Base-by-base conservation (phyloP, 2,888 invertebrate genomes). In the Quadroppia sp. region DNA sequence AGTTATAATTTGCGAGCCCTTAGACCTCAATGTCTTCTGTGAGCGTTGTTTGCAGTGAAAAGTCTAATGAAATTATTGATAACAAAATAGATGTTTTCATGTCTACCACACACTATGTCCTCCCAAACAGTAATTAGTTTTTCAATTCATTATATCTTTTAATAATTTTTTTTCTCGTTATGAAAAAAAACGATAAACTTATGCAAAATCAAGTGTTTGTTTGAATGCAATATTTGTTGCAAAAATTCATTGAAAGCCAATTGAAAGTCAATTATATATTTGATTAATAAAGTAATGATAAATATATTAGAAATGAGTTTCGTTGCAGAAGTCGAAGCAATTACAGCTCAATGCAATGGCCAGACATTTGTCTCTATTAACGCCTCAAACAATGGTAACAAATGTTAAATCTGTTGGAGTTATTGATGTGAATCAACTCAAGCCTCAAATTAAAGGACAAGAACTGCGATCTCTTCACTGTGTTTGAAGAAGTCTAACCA, bases 301-400 rank as follows among this genome's bases (percentile, higher is more conserved):
- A n/a, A n/a, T n/a, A n/a, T n/a, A n/a, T n/a, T n/a, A n/a, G n/a
- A n/a, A n/a, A n/a, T n/a, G n/a, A n/a, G 45, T 11, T 42, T 42
- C 9, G n/a, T 11, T 42, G 45, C 45, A 15, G 15, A n/a, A 15
- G 20, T n/a, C 7, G 15, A 59, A 59, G 17, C 15, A 59, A 28
- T 59, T 59, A 28, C 28, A 50, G 25, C 9, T 59, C 2, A 2
- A 1, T 13, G 11, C 17, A 59, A 59, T 59, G 15, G 25, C 59
- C 17, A 59, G 59, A 59, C 59, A 59, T 59, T 59, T 59, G 59
- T 59, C 59, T 59, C 59, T 59, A 59, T 59, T 59, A 59, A 59
- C 59, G 59, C 59, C 50, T 59, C 13, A 59, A 59, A 59, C 59
- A 59, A 59, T 59, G 13, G 13, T 15, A 28, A 28, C 59, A 59